Base-by-base conservation (phyloP, 2,797 vertebrate species). In the Salarias fasciatus region DNA sequence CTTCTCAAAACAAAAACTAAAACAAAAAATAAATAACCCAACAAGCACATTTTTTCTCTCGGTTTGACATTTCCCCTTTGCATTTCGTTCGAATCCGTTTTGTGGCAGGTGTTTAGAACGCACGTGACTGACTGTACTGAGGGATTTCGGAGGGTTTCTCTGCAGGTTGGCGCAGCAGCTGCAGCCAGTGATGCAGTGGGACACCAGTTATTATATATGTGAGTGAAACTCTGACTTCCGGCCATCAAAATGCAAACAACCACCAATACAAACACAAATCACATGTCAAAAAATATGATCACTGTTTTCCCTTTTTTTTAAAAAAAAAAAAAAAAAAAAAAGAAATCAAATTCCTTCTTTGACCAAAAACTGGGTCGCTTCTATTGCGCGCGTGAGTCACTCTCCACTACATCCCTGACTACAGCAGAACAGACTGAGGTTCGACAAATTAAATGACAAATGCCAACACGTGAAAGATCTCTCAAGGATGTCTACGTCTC, bases 381-480 rank as follows among this genome's bases (percentile, higher is more conserved):
- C 51, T 66, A 48, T 51, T 77, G 74, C 62, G 56, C 55, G 73
- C 15, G 42, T 72, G 53, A 51, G 53, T 65, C 13, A 8, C n/a
- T 56, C 52, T 72, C 72, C 83, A 73, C 47, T 75, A 60, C 79
- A 75, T 79, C 77, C 63, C 79, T 75, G 81, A 82, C 86, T 67
- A 75, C 45, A 71, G 59, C 61, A 51, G 62, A 53, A 35, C 2
- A 65, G 44, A 47, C 37, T 9, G 50, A 69, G 29, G 75, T 24
- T 24, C 42, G 61, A 51, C 61, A 56, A 72, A 71, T 44, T 0
- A 68, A 84, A 63, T 2, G 18, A 24, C 18, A 24, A 24, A 24
- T 24, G 18, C 24, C 18, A 24, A 63, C 29, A 53, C 70, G 53
- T 75, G 65, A 70, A 50, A 24, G 2, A 2, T 24, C 24, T 77